Evolutionary conservation across 2,797 vertebrate genomes (phyloP), one percentile per base, ranked within the genome.

Genomic region (Miichthys miiuy): DNA sequence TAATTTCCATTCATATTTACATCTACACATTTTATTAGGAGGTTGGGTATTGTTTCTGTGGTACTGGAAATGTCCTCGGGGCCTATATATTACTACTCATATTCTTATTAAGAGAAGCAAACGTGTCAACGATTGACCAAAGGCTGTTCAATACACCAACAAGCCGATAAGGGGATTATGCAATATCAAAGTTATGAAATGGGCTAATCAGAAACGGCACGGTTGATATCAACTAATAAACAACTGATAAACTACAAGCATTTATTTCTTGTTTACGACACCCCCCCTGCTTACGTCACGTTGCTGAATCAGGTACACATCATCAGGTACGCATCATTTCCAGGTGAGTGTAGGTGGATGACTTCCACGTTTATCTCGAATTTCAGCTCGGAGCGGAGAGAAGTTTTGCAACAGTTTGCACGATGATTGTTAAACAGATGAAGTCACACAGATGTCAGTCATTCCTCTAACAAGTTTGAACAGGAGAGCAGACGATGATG

Each of bases 291-390:
- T 25, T 0, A 68, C 72, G 81, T 86, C 86, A 77, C 64, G 2
- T 0, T 7, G 77, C 74, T 75, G 82, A 75, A 13, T 84, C 87
- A 86, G 75, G 13, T 3, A 41, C 4, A 62, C 69, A 9, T 85
- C 82, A 68, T 34, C 47, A 6, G 3, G 11, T 41, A 4, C 70
- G 10, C 87, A 77, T 84, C 1, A 0, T 54, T 83, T 84, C n/a
- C 89, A 90, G 90, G 86, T 90, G 89, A 88, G 81, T 38, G 66
- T 52, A 0, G 54, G 8, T 63, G 60, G 54, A 16, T 50, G 23
- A 66, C 50, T 21, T 46, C 42, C 54, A 66, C 41, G 16, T 48
- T 27, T 0, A 16, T 38, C 34, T 10, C 7, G 3, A 27, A 17
- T 0, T 10, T 8, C 58, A 23, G 60, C 16, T 13, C 42, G 52